These are phyloP conservation scores for Montipora cactus DNA, from an alignment of 64 coral and sea anemone species.

Conservation along the genomic window DNA sequence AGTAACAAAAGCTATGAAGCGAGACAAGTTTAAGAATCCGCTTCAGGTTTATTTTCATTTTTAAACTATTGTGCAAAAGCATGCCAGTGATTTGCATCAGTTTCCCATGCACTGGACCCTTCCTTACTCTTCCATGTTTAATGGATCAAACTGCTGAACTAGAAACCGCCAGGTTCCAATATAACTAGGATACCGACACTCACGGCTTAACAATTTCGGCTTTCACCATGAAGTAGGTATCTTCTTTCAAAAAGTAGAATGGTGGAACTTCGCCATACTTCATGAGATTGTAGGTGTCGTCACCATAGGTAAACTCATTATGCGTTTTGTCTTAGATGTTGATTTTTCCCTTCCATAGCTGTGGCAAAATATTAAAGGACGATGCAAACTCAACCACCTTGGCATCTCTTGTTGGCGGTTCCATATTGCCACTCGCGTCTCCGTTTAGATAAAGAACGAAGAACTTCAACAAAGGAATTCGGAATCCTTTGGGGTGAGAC, in stretches of 20 bases:
- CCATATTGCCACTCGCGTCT: not conserved
- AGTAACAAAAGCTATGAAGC: too few species aligned
- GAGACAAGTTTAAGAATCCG: too few species aligned
- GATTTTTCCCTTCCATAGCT: not conserved
- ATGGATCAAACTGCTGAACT: constrained; percentile 25
- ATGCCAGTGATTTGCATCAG: too few species aligned
- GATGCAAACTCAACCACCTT: constrained; percentile 40
- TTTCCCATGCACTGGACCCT: too few species aligned
- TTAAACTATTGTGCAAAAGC: too few species aligned
- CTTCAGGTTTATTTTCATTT: too few species aligned
- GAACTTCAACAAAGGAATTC: not conserved
- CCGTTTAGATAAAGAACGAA: not conserved
- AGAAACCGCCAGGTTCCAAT: not conserved
- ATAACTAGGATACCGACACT: too few species aligned
- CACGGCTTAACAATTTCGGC: not conserved
- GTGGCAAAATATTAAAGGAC: not conserved
- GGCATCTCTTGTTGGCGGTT: not conserved
- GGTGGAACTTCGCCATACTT: not conserved
- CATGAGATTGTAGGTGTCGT: constrained; percentile 24
- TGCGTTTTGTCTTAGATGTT: constrained; percentile 36
- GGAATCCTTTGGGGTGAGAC: not conserved
- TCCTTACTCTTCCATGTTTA: not conserved
- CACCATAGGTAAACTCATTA: not conserved
- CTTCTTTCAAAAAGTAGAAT: not conserved
- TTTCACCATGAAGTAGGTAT: not conserved